Base-by-base conservation (phyloP, 2,797 vertebrate species). In the Xenops minutus region DNA sequence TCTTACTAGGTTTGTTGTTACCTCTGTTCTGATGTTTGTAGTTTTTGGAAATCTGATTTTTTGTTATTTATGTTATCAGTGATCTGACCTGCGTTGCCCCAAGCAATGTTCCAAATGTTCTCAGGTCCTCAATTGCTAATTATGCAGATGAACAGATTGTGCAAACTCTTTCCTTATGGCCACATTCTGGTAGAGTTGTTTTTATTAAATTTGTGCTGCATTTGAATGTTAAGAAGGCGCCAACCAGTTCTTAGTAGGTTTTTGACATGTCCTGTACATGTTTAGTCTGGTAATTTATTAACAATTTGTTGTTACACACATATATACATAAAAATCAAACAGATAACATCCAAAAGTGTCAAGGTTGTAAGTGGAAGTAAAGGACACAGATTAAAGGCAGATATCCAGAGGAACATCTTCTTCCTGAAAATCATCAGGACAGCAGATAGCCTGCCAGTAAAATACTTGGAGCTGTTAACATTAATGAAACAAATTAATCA, bases 131-230 rank as follows among this genome's bases (percentile, higher is more conserved):
- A 95, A 96, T 97, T 97, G 97, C 97, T 98, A 98, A 98, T 98
- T 98, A 98, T 98, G 97, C 97, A 97, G 97, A 97, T 97, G 97
- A 98, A 98, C 97, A 98, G 98, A 98, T 98, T 98, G 97, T 97
- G 94, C 94, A 96, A 98, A 97, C 93, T 96, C 97, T 97, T 97
- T 97, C 98, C 97, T 98, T 98, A 98, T 98, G 98, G 96, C 93
- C 94, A 87, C 96, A 96, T 98, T 98, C 96, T 98, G 97, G 96
- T 97, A 85, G 95, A 97, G 90, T 79, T 97, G 59, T 95, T 97
- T 97, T 97, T 95, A 97, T 97, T 93, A 94, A 96, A 97, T 95
- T 97, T 95, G 52, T 83, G 29, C 69, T 96, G 89, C 36, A 83
- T 93, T 97, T 96, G 96, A 97, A 98, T 98, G 97, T 97, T 96